Evolutionary conservation across 1,140 invertebrate genomes (phyloP), one percentile per base, ranked within the genome.

Genomic region (Saccostrea glomerata): DNA sequence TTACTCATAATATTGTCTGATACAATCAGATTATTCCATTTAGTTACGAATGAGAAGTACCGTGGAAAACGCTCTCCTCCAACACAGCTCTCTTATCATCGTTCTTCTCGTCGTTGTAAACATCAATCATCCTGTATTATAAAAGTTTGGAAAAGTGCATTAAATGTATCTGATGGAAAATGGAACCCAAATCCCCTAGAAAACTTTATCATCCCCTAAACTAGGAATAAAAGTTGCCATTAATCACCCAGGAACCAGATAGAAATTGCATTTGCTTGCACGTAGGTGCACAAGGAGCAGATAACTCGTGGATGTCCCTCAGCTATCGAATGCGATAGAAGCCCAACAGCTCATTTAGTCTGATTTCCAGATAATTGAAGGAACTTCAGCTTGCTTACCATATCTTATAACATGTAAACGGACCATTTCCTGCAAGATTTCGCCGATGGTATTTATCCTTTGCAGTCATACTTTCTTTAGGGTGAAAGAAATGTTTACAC

Each of bases 1-100:
- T 30, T 77, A 36, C 70, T 77, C 70, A 77, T 77, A 77, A 77
- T 77, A 77, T 15, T 77, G 30, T 13, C 23, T 36, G 70, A 77
- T 77, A 77, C 70, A 77, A 77, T 77, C 70, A 77, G 70, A 77
- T 77, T 77, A 77, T 77, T 77, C 70, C 30, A 36, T 77, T 77
- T 77, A 77, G 70, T 77, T 77, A 77, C 70, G 70, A 77, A 30
- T 77, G 70, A 36, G 70, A 77, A 77, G 70, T 30, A 77, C 70
- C 25, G 25, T 30, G 15, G 30, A 77, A 77, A 77, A 77, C 25
- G 25, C 70, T 77, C 70, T 77, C 70, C 70, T 15, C 25, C 70
- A 36, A 77, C 23, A 77, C 70, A 77, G 15, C 23, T 77, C 70
- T 36, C 70, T 77, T 77, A 77, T 77, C 70, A 30, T 77, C 30